Evolutionary conservation across 2,113 vertebrate species (phyloP), one percentile per base, ranked within the genome.

Genomic region (Chionodraco myersi): DNA sequence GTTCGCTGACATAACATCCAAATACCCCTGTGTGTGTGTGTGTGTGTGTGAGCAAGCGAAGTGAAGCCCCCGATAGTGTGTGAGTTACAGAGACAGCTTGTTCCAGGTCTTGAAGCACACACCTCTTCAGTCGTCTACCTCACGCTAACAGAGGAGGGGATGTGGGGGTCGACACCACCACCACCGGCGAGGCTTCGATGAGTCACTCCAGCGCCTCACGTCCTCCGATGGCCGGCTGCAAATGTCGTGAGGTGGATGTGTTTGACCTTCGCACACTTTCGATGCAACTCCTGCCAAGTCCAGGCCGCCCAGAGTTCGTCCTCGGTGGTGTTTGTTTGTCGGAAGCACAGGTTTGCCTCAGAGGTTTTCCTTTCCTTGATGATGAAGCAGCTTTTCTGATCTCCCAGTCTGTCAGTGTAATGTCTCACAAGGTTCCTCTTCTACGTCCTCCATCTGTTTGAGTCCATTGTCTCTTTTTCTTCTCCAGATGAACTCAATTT

Each of bases 1-100:
- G 86, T 12, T 81, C 44, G 2, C 80, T 82, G 79, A 83, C 92
- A 90, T 88, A 86, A 91, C 89, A 91, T 91, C 87, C 87, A 78
- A 82, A 82, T 51, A 80, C 61, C 80, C 77, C 77, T 67, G 61
- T 4, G 12, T 11, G 54, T 57, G 76, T 11, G 16, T 2, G 30
- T 16, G n/a, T 16, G 14, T 56, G 67, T 47, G 63, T 47, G 41
- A 21, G 21, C 21, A 21, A 21, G 21, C 21, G 21, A 58, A 61
- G 48, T 10, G 56, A 67, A 16, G 15, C 23, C 51, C 49, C 67
- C 1, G 72, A 68, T 69, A 41, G 36, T 70, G 16, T 41, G 21
- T 23, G 45, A 56, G 62, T n/a, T 26, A 57, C 44, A 53, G 59
- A 58, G 13, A 21, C 16, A 53, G 57, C 10, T 61, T 34, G 61